These are phyloP conservation scores for Tetragonula carbonaria DNA, from an alignment of 2,888 invertebrate species.

Conservation along the genomic window DNA sequence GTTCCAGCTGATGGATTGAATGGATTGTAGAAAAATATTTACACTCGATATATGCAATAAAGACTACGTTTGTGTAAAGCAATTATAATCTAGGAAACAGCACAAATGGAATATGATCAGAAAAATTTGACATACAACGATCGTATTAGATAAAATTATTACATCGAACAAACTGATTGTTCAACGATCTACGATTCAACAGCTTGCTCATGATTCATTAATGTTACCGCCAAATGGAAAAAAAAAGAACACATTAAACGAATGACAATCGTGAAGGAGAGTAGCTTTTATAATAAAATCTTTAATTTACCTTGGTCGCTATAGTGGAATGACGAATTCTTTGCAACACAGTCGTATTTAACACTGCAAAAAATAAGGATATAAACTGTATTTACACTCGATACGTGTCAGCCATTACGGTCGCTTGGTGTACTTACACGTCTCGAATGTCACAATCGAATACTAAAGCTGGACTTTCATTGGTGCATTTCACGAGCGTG, in stretches of 20 bases:
- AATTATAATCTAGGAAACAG: neutral
- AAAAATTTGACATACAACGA: neutral
- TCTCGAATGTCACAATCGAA: conserved; percentile 12
- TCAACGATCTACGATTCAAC: neutral
- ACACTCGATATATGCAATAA: neutral
- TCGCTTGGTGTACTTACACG: conserved; percentile 8
- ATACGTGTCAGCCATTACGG: conserved; percentile 49
- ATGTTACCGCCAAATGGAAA: conserved; percentile 27
- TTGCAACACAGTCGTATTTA: conserved; percentile 3
- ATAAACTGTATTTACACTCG: conserved; percentile 42
- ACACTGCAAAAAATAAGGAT: conserved; percentile 25
- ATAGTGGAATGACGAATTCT: neutral
- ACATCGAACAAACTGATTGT: neutral
- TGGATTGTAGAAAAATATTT: neutral
- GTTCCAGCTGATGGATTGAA: neutral
- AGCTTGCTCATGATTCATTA: conserved; percentile 8
- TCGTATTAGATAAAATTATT: neutral
- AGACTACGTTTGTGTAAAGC: neutral
- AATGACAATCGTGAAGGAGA: neutral
- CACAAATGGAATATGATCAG: neutral
- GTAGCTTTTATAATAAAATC: neutral
- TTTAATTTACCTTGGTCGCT: conserved; percentile 2
- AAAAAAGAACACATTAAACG: neutral
- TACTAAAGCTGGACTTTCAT: conserved; percentile 16
- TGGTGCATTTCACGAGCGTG: conserved; percentile 20